Evolutionary conservation across 2,888 invertebrate genomes (phyloP), one percentile per base, ranked within the genome.

Genomic region (Muscina levida): DNA sequence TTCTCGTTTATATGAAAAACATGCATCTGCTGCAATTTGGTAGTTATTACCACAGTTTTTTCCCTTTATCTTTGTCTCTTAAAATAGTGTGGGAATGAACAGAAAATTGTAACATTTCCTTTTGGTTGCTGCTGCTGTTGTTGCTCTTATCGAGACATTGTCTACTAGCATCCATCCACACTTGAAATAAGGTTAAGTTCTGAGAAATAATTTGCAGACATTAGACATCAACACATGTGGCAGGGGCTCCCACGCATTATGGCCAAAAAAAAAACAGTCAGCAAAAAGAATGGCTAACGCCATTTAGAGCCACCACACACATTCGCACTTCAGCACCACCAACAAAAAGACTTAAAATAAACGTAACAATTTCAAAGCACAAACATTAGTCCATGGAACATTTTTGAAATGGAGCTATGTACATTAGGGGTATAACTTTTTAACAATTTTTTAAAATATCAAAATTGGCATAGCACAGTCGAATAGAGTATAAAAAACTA

Each of bases 181-280:
- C 13, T 62, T 11, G 39, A 42, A 62, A 62, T 62, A 62, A 62
- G 62, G 62, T 62, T 62, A 62, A 62, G 42, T 62, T 62, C 37
- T 26, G 6, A 42, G 62, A 62, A 62, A 62, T 42, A 62, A 62
- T 62, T 62, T 62, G 62, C 62, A 62, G 62, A 62, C 62, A 62
- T 62, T 62, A 62, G 62, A 62, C 62, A 62, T 62, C 62, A 62
- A 62, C 62, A 62, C 62, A 62, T 62, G 62, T 62, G 62, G 42
- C 39, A 19, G 39, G 39, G 62, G 62, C 62, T 62, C 62, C 42
- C 62, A 62, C 62, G 42, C 62, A 62, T 39, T 42, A 22, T 42
- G 62, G 62, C 4, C 39, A n/a, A n/a, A n/a, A n/a, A n/a, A n/a
- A n/a, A n/a, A n/a, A n/a, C n/a, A n/a, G n/a, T n/a, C n/a, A n/a